These are phyloP conservation scores for Exaiptasia diaphana DNA, from an alignment of 64 coral and sea anemone genomes.

Conservation along the genomic window DNA sequence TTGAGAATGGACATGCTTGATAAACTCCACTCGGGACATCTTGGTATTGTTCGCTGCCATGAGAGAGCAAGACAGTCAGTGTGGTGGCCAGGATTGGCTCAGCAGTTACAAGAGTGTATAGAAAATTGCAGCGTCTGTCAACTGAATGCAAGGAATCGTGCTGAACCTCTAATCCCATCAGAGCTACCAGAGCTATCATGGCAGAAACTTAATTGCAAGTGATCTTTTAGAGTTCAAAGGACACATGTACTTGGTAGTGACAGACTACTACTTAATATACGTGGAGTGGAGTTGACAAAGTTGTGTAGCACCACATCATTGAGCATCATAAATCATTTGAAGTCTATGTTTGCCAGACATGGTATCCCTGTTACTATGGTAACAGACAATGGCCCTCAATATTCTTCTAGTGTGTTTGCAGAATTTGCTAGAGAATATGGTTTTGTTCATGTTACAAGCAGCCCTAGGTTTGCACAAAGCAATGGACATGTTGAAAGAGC, in stretches of 20 bases:
- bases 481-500: neutral
- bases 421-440: neutral
- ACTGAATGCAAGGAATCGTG: neutral
- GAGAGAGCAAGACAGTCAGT: constrained; percentile 29
- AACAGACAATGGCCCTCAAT: neutral
- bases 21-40: constrained; percentile 47
- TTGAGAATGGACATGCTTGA: constrained; percentile 33
- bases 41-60: constrained; percentile 15
- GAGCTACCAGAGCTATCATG: constrained; percentile 14
- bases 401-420: neutral
- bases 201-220: constrained; percentile 28
- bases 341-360: neutral
- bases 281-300: constrained; percentile 54
- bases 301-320: neutral
- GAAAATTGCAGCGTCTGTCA: constrained; percentile 8
- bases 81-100: constrained; percentile 37
- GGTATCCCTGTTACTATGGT: neutral
- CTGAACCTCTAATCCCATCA: constrained; percentile 2
- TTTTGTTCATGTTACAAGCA: neutral
- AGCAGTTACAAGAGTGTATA: constrained; percentile 5
- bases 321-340: neutral
- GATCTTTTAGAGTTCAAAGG: constrained; percentile 27
- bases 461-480: neutral
- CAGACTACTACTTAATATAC: constrained; percentile 56
- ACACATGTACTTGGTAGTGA: neutral